Conservation (phyloP, 1,140 invertebrate species). For the Linepithema humile region DNA sequence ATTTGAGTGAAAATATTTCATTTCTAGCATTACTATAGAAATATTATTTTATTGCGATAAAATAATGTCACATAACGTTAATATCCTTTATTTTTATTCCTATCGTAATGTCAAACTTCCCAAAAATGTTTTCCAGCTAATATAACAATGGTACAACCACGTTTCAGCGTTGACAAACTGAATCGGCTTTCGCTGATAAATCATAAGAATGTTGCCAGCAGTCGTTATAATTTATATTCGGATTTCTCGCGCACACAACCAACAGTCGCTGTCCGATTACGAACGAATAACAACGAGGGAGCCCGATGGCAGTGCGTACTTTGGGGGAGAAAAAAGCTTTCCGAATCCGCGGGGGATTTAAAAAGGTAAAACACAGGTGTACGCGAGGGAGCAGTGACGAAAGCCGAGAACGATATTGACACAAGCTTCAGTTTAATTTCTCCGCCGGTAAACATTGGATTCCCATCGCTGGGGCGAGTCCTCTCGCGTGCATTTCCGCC, state of each 20-base stretch:
- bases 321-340: slow-evolving; percentile 23
- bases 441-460: slow-evolving; percentile 81
- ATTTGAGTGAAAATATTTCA: slow-evolving; percentile 30
- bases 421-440: slow-evolving; percentile 83
- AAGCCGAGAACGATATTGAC: slow-evolving; percentile 83
- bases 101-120: background rate
- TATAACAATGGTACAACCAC: slow-evolving; percentile 9
- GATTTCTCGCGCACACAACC: slow-evolving; percentile 20
- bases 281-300: slow-evolving; percentile 26
- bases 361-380: slow-evolving; percentile 74
- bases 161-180: slow-evolving; percentile 48
- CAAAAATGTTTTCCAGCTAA: slow-evolving; percentile 25
- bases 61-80: slow-evolving; percentile 21
- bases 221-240: slow-evolving; percentile 41
- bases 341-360: slow-evolving; percentile 62
- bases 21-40: slow-evolving; percentile 22
- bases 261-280: slow-evolving; percentile 34
- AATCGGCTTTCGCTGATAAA: slow-evolving; percentile 54
- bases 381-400: slow-evolving; percentile 72
- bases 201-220: slow-evolving; percentile 40
- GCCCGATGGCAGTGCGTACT: slow-evolving; percentile 12
- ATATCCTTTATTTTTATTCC: slow-evolving; percentile 2
- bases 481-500: slow-evolving; percentile 30
- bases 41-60: background rate
- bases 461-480: slow-evolving; percentile 74